Conservation (phyloP, 2,888 invertebrate species). For the Brachyopa scutellaris region DNA sequence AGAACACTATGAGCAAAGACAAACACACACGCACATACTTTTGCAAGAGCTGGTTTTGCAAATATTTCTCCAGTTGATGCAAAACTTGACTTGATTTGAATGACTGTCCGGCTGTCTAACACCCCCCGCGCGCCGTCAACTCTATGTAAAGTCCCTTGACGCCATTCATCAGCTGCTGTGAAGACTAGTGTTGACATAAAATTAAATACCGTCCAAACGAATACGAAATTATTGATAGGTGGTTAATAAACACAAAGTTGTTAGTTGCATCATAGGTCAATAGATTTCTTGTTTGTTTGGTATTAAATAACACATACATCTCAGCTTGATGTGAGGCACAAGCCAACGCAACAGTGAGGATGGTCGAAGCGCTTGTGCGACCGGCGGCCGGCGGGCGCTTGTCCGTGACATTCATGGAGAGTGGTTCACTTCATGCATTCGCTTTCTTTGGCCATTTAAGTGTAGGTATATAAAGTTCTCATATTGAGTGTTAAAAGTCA, state of each 20-base stretch:
- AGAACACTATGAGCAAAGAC: constrained; percentile 14
- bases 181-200: constrained; percentile 12
- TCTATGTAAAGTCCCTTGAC: constrained; percentile 22
- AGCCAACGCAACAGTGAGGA: neutral
- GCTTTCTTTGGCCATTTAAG: constrained; percentile 43
- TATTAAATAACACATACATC: constrained; percentile 52
- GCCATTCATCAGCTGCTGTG: constrained; percentile 13
- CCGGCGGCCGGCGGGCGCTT: too few species aligned
- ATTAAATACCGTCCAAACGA: constrained; percentile 28
- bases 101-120: constrained; percentile 29
- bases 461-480: too few species aligned
- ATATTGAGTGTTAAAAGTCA: neutral
- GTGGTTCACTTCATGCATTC: neutral
- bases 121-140: constrained; percentile 21
- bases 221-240: constrained; percentile 32
- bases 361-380: neutral
- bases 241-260: constrained; percentile 19
- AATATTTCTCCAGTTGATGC: constrained; percentile 41
- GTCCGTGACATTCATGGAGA: constrained; percentile 63
- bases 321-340: constrained; percentile 13
- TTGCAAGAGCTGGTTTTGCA: constrained; percentile 63
- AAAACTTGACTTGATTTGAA: neutral
- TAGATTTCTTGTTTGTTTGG: constrained; percentile 62
- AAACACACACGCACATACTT: constrained; percentile 33
- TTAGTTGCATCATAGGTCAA: constrained; percentile 68